A percentile compares a stretch with the other conserved stretches of the same genome.
These are phyloP conservation scores for Conus ventricosus DNA, from an alignment of 1,140 invertebrate genomes.

Conservation along the genomic window DNA sequence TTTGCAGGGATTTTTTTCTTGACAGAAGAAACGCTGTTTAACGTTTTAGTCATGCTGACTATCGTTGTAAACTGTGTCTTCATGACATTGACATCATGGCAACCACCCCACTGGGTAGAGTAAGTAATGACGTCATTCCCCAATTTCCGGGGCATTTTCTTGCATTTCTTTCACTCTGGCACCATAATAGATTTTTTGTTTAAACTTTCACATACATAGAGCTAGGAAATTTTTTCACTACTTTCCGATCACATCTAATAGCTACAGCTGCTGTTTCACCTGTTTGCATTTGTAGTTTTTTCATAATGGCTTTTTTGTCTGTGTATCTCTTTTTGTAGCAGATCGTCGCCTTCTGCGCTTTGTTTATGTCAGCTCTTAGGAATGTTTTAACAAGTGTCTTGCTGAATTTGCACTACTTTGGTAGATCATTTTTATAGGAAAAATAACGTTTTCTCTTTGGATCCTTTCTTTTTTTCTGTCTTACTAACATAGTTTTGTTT, in stretches of 20 bases:
- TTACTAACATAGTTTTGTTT: too few species aligned
- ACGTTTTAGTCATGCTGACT: conserved; percentile 95
- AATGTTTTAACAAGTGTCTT: too few species aligned
- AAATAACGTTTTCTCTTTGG: too few species aligned
- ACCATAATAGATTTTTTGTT: background rate
- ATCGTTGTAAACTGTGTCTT: conserved; percentile 98
- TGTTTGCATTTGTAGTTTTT: background rate
- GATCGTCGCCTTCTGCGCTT: too few species aligned
- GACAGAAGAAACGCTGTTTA: conserved; percentile 82
- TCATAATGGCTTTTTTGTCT: background rate
- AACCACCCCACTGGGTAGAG: conserved; percentile 38
- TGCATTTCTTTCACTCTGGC: conserved; percentile 10
- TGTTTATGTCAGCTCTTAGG: too few species aligned
- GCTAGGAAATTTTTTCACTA: background rate
- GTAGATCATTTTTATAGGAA: background rate
- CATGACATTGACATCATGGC: conserved; percentile 82
- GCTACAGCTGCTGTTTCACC: background rate
- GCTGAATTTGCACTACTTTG: background rate
- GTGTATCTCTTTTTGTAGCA: background rate
- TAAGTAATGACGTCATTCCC: conserved; percentile 38
- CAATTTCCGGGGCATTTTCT: background rate
- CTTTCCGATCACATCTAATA: background rate
- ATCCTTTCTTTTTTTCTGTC: too few species aligned
- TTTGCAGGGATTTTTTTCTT: conserved; percentile 44
- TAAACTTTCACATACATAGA: background rate